Evolutionary conservation across 2,888 invertebrate species (phyloP), one percentile per base, ranked within the genome.

Genomic region (Doris montereyensis): DNA sequence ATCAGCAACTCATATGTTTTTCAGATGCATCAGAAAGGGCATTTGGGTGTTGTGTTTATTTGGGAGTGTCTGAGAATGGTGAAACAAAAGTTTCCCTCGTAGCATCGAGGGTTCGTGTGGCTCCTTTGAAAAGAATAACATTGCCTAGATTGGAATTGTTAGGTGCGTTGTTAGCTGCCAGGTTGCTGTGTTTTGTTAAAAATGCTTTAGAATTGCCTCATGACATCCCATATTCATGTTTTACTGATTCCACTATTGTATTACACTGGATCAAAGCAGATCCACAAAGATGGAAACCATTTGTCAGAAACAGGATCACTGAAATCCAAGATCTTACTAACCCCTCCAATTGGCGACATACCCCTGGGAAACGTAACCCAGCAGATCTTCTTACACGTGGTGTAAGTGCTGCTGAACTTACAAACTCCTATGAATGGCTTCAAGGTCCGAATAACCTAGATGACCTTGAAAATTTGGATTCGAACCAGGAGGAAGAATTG

Each of bases 221-320:
- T n/a, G 78, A 83, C 5, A 68, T 71, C 0, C 10, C 68, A n/a
- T 73, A 70, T 26, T 32, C 24, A 1, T 28, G 81, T 74, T 71
- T 28, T 30, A 4, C 77, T 13, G 77, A 77, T 21, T 60, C 70
- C 13, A 24, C n/a, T 1, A 67, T 77, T 21, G 71, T 67, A 13
- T 41, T 87, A 81, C 81, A 78, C 81, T 13, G 86, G 83, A 75
- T 83, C 81, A 0, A 67, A 78, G 2, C 41, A 72, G 24, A 60
- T 81, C 1, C 65, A 21, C 32, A 70, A 21, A 35, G 76, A n/a
- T 83, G 82, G 81, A 84, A 84, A 72, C 65, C 81, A 1, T 86
- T 85, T 78, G 83, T 87, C 0, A 72, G 70, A 1, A 87, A 86
- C 68, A 79, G 87, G 2, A 78, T 87, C 8, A 71, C 82, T 5